phyloP scores from a whole-genome alignment of 2,797 vertebrate species.

The Mormyrus proboscirostris region DNA sequence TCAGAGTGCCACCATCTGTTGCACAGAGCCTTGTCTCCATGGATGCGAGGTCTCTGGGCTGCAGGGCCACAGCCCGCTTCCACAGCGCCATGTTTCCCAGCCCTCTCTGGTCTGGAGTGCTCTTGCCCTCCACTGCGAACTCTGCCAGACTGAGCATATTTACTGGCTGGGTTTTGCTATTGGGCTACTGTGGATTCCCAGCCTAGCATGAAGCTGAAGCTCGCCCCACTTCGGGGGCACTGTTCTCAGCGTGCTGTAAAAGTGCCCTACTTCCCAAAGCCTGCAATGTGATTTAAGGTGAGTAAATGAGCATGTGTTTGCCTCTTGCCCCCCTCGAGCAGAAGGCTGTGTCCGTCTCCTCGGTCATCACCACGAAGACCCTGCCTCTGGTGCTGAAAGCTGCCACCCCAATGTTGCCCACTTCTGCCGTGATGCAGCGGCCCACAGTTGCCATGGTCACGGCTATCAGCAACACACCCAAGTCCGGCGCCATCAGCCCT shows the following conservation, averaged over 20 bases:
- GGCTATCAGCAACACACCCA: constrained; percentile 71
- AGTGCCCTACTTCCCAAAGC: not conserved
- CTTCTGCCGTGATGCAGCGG: constrained; percentile 73
- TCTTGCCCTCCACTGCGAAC: not conserved
- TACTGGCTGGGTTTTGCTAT: not conserved
- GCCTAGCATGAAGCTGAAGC: not conserved
- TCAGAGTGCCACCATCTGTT: not conserved
- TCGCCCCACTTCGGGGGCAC: not conserved
- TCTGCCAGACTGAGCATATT: not conserved
- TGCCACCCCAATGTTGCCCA: constrained; percentile 77
- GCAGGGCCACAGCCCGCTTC: not conserved
- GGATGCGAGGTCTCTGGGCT: not conserved
- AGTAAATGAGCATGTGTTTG: not conserved
- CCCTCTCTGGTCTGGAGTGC: not conserved
- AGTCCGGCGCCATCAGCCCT: constrained; percentile 65
- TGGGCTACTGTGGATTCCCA: not conserved
- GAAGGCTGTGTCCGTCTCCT: constrained; percentile 89
- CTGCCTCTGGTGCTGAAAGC: constrained; percentile 99
- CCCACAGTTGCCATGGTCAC: constrained; percentile 78
- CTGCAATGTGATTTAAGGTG: not conserved
- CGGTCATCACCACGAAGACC: constrained; percentile 94
- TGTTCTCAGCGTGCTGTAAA: not conserved
- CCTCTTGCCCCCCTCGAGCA: constrained; percentile 29
- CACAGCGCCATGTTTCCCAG: not conserved
- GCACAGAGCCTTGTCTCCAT: not conserved